Evolutionary conservation across 2,113 vertebrate species (phyloP), one percentile per base, ranked within the genome.

Genomic region (Sorex araneus): DNA sequence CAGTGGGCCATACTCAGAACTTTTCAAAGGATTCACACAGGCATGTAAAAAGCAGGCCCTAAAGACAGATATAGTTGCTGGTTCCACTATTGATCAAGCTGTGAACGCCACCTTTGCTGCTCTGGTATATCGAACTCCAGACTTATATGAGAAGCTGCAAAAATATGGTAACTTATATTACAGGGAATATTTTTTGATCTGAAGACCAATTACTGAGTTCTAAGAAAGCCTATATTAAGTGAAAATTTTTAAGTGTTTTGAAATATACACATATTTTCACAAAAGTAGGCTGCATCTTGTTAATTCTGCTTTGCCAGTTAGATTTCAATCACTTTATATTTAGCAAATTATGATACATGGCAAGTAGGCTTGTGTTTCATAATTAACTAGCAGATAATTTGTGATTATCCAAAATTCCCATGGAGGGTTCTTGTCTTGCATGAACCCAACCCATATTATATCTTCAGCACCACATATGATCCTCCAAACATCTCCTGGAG

Each of bases 21-120:
- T 99, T 95, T 98, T 99, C 98, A 98, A 97, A 97, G 98, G 97
- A 96, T 96, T 99, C 92, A 96, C 94, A 97, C 98, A 98, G 97
- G 98, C 98, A 95, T 99, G 98, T 98, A 99, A 98, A 98, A 99
- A 99, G 96, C 99, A 99, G 97, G 96, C 97, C 93, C 93, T 98
- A 97, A 99, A 99, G 97, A 99, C 98, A 92, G 99, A 99, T 98
- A 97, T 98, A 93, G 98, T 98, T 87, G 95, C 98, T 78, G 99
- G 99, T 95, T 98, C 98, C 86, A 98, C 98, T 98, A 98, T 99
- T 92, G 99, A 99, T 97, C 99, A 99, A 98, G 99, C 99, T 97
- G 99, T 99, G 97, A 99, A 99, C 95, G 98, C 99, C 94, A 98
- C 99, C 90, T 99, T 99, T 99, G 99, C 99, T 70, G 98, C 98